Evolutionary conservation across 2,888 invertebrate species (phyloP).

Genomic region (Ryuthela nishihirai): DNA sequence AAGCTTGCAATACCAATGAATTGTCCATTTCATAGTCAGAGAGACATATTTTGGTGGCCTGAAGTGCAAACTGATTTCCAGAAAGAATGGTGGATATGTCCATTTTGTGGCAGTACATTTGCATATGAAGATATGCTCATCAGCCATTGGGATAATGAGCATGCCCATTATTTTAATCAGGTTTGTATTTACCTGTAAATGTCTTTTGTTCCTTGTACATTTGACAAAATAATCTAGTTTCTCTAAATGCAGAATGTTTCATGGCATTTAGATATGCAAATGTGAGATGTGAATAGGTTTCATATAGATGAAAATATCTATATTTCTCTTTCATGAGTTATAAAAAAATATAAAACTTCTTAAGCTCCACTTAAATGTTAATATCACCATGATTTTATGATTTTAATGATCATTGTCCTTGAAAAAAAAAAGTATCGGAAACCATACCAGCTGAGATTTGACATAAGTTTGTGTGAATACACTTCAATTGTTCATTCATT

Average conservation of each 20-base stretch:
- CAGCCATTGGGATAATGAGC: conserved; percentile 78
- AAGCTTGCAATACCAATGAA: conserved; percentile 80
- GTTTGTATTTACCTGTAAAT: neutral
- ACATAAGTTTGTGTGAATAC: too few species aligned
- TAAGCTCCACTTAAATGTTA: too few species aligned
- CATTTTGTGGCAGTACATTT: conserved; percentile 77
- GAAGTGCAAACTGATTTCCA: conserved; percentile 49
- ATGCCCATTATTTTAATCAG: conserved; percentile 58
- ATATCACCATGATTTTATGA: too few species aligned
- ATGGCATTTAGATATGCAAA: neutral
- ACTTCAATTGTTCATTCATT: too few species aligned
- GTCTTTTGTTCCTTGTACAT: neutral
- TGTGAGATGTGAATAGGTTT: conserved; percentile 15
- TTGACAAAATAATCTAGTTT: neutral
- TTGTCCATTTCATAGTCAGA: conserved; percentile 81
- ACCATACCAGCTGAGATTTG: too few species aligned
- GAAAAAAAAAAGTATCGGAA: too few species aligned
- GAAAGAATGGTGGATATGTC: conserved; percentile 67
- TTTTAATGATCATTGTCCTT: too few species aligned
- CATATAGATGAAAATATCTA: too few species aligned
- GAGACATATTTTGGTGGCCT: conserved; percentile 66
- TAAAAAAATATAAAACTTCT: too few species aligned
- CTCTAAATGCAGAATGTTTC: neutral
- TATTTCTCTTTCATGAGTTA: too few species aligned
- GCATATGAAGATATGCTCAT: conserved; percentile 65